These are phyloP conservation scores for Epicauta chinensis DNA, from an alignment of 1,140 invertebrate species.

Conservation along the genomic window DNA sequence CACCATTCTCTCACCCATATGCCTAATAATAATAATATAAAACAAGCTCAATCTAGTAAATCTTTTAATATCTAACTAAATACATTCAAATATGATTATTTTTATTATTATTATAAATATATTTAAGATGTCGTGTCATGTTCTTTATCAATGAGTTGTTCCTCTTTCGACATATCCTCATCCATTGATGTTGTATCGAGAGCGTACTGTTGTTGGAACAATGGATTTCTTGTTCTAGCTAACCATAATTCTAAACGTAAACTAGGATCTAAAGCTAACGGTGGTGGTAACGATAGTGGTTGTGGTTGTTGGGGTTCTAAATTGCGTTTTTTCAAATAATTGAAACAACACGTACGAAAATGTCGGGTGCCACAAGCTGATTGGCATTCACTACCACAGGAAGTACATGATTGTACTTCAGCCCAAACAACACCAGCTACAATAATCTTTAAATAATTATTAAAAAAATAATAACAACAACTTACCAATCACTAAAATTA, in stretches of 20 bases:
- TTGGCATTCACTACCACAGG: conserved; percentile 52
- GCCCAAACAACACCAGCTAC: conserved; percentile 33
- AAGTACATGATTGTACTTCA: conserved; percentile 47
- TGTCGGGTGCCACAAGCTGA: conserved; percentile 51
- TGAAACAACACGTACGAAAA: conserved; percentile 56
- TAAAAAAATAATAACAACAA: neutral
- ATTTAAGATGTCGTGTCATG: conserved; percentile 9
- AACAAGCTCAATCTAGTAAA: no score
- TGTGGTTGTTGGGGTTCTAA: no score
- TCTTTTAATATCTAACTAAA: no score
- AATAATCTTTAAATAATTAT: conserved; percentile 1
- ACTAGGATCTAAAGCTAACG: conserved; percentile 34
- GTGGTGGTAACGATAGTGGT: neutral
- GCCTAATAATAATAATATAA: no score
- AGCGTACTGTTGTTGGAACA: conserved; percentile 20
- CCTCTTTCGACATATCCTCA: conserved; percentile 1
- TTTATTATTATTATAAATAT: neutral
- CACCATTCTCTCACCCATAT: no score
- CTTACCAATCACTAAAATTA: conserved; percentile 14
- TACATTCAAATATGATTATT: no score
- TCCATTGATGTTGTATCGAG: conserved; percentile 10
- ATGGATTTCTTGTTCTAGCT: conserved; percentile 33
- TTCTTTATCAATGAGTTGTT: conserved; percentile 4
- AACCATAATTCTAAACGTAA: conserved; percentile 38
- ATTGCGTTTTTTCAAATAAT: conserved; percentile 49